Evolutionary conservation across 2,797 vertebrate genomes (phyloP).

Genomic region (Synaphobranchus kaupii): DNA sequence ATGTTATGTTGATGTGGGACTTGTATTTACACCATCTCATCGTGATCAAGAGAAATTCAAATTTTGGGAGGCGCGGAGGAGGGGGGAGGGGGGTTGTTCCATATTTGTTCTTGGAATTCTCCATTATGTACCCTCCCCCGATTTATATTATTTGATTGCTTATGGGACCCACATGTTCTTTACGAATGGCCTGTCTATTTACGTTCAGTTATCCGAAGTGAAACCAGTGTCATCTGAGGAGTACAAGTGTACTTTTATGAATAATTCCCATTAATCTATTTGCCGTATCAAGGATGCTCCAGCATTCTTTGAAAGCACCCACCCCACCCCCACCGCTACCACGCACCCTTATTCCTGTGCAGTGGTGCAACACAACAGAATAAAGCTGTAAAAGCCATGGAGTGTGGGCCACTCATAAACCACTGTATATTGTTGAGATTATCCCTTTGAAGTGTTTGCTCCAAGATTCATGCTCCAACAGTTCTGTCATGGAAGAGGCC

Average conservation of each 20-base stretch:
- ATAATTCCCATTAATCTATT: conserved; percentile 12
- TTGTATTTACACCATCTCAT: background rate
- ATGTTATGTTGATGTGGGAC: background rate
- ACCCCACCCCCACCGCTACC: background rate
- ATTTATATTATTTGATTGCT: background rate
- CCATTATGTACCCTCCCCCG: background rate
- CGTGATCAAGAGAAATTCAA: background rate
- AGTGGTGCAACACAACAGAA: conserved; percentile 24
- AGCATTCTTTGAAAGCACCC: background rate
- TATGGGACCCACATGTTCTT: background rate
- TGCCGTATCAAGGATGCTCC: background rate
- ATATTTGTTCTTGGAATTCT: background rate
- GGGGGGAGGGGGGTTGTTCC: background rate
- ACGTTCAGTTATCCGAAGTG: background rate
- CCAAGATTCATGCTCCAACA: conserved; percentile 77
- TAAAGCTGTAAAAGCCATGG: conserved; percentile 59
- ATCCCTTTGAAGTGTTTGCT: conserved; percentile 74
- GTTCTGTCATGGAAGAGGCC: conserved; percentile 84
- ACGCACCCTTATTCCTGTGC: background rate
- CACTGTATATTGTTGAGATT: conserved; percentile 63
- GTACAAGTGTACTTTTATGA: background rate
- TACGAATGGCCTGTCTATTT: background rate
- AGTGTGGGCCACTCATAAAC: conserved; percentile 59
- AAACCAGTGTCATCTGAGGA: background rate
- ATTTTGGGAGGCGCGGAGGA: background rate